Evolutionary conservation across 2,797 vertebrate species (phyloP).

Genomic region (Tarsius wallacei): DNA sequence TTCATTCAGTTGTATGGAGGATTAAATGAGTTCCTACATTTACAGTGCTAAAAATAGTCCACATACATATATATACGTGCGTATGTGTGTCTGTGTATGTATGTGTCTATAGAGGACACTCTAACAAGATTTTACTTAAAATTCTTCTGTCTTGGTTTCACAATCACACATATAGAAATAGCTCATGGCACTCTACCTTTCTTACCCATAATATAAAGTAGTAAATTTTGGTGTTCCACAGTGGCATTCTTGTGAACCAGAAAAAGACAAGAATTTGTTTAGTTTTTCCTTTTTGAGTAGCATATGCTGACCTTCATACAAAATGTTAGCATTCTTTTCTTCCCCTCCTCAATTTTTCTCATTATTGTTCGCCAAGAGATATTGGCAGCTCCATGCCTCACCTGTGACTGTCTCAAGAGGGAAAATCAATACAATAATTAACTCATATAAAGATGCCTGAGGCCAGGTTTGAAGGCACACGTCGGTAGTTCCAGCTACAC

Average conservation of each 20-base stretch:
- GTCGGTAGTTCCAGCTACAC: no score
- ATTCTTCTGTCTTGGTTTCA: not conserved
- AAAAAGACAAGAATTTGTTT: not conserved
- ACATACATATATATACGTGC: not conserved
- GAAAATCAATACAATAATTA: constrained; percentile 48
- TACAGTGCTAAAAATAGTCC: not conserved
- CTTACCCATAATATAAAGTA: not conserved
- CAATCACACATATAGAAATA: not conserved
- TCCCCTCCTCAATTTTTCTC: not conserved
- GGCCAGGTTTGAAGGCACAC: no score
- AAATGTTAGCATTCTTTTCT: not conserved
- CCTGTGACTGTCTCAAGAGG: not conserved
- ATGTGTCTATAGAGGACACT: not conserved
- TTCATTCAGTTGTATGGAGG: not conserved
- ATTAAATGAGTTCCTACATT: constrained; percentile 12
- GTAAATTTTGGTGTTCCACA: not conserved
- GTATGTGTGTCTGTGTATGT: not conserved
- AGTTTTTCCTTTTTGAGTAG: not conserved
- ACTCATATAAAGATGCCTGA: not conserved
- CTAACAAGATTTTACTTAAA: constrained; percentile 46
- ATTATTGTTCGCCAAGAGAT: constrained; percentile 29
- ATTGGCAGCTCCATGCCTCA: not conserved
- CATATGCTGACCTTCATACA: constrained; percentile 48
- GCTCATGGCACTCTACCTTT: not conserved
- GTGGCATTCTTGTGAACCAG: not conserved